phyloP scores from a whole-genome alignment of 2,113 vertebrate species.

The Psittacara wagleri region DNA sequence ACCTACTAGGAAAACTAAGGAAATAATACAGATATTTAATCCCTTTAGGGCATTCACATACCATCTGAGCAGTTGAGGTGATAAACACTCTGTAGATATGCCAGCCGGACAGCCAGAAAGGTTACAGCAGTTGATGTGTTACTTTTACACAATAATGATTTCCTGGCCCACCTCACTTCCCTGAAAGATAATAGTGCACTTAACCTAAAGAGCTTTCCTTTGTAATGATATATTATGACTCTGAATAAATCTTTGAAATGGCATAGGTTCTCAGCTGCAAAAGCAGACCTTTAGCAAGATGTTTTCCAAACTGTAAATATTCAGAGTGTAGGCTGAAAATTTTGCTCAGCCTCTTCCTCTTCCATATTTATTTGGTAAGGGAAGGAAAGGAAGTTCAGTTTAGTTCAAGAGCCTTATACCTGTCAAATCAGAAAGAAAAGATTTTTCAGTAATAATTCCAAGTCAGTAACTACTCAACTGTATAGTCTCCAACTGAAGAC shows the following conservation, averaged over 20 bases:
- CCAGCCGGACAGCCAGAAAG: neutral
- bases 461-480: neutral
- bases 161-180: neutral
- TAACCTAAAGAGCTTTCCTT: neutral
- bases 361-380: neutral
- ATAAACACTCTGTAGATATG: neutral
- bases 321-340: neutral
- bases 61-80: neutral
- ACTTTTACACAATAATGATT: neutral
- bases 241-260: neutral
- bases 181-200: neutral
- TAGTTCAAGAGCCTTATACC: neutral
- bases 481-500: neutral
- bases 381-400: neutral
- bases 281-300: neutral
- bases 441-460: neutral
- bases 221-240: neutral
- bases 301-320: neutral
- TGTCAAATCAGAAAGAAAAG: neutral
- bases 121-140: neutral
- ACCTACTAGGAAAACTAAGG: neutral
- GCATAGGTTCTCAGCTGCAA: fast-evolving
- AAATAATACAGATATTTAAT: neutral
- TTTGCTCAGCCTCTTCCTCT: neutral
- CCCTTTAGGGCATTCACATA: neutral